A percentile compares a stretch with the other conserved stretches of the same genome.
Conservation (phyloP, 2,113 vertebrate species). For the Hemiscyllium ocellatum region DNA sequence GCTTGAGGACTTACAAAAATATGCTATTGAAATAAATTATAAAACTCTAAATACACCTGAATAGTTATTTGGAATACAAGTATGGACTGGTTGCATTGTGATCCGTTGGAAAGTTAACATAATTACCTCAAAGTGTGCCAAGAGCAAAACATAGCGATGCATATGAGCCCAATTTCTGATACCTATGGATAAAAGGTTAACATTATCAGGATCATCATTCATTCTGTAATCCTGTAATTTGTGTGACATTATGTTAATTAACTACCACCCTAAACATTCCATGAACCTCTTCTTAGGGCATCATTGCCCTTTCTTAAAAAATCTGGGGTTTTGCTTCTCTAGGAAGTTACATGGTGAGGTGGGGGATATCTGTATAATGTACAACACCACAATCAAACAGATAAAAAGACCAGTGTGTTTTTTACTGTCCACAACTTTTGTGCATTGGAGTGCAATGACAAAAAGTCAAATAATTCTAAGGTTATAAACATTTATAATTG, state of each 20-base stretch:
- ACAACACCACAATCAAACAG: background rate
- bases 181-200: slow-evolving; percentile 41
- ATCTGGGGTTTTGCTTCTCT: background rate
- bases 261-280: background rate
- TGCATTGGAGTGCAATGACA: too few relatives aligned
- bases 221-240: background rate
- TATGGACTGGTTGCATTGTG: background rate
- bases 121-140: slow-evolving; percentile 48
- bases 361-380: background rate
- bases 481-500: background rate
- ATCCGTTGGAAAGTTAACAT: background rate
- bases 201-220: background rate
- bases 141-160: slow-evolving; percentile 48
- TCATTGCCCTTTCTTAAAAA: background rate
- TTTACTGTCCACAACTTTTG: background rate
- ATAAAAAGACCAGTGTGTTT: background rate
- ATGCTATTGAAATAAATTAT: background rate
- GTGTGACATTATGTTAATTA: background rate
- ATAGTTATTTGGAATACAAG: background rate
- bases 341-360: background rate
- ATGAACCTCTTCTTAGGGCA: background rate
- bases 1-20: background rate
- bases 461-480: background rate
- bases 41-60: background rate
- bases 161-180: slow-evolving; percentile 49